These are phyloP conservation scores for Ovis canadensis DNA, from an alignment of 2,113 vertebrate genomes.

Conservation along the genomic window DNA sequence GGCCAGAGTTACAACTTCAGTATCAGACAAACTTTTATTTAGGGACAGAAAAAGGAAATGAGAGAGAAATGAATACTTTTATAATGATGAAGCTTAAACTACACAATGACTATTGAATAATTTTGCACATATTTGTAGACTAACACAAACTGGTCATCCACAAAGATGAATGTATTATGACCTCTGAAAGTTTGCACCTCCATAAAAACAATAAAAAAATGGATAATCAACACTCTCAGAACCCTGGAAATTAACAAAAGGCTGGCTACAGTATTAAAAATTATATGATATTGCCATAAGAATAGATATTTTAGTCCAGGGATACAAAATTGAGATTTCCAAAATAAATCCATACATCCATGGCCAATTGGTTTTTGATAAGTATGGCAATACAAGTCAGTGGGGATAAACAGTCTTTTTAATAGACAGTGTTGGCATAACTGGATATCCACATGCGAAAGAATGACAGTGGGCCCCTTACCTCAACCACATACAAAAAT, in stretches of 20 bases:
- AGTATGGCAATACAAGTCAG: not conserved
- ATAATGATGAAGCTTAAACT: not conserved
- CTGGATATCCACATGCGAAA: not conserved
- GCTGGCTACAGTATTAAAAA: not conserved
- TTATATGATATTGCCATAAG: not conserved
- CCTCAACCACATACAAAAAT: not conserved
- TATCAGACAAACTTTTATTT: not conserved
- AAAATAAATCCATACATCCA: not conserved
- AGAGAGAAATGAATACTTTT: not conserved
- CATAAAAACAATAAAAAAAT: not conserved
- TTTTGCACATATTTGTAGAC: not conserved
- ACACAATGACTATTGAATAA: not conserved
- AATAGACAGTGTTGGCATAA: not conserved
- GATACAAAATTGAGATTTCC: not conserved
- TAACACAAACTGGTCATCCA: not conserved
- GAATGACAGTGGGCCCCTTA: not conserved
- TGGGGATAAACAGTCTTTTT: not conserved
- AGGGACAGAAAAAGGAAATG: not conserved
- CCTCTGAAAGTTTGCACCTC: not conserved
- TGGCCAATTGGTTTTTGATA: not conserved
- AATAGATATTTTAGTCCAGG: not conserved
- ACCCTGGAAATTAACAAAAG: not conserved
- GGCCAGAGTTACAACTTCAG: not conserved
- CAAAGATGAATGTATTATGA: not conserved
- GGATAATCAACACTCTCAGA: not conserved